Evolutionary conservation across 1,140 invertebrate genomes (phyloP).

Genomic region (Drosophila punjabiensis): DNA sequence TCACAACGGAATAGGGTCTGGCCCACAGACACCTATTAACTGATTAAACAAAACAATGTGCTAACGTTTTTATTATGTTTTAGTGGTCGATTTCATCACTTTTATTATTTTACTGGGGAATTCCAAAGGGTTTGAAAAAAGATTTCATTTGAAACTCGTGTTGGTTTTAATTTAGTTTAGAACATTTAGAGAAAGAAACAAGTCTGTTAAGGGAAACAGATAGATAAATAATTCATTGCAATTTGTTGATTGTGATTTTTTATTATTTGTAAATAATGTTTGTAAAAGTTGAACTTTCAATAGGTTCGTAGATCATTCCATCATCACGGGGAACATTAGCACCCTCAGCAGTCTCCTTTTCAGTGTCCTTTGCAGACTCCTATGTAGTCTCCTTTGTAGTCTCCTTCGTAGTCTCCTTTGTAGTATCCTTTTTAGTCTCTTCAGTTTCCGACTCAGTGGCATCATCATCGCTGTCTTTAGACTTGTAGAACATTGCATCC

Average conservation of each 20-base stretch:
- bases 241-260: not conserved
- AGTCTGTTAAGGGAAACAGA: no score
- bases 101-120: not conserved
- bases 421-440: no score
- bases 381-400: no score
- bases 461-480: no score
- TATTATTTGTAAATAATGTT: not conserved
- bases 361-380: no score
- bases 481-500: no score
- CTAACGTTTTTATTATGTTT: slow-evolving; percentile 12
- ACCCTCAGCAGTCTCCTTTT: no score
- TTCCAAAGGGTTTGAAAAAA: no score
- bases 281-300: not conserved
- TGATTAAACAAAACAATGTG: slow-evolving; percentile 48
- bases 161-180: not conserved
- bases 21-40: slow-evolving; percentile 10
- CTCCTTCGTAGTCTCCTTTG: no score
- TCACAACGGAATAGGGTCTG: slow-evolving; percentile 2
- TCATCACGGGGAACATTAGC: not conserved
- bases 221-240: not conserved
- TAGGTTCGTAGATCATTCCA: not conserved
- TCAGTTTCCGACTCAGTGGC: no score
- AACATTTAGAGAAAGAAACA: not conserved
- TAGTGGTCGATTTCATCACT: not conserved
- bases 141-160: not conserved